Base-by-base conservation (phyloP, 2,888 invertebrate genomes). In the Xylocampa areola region DNA sequence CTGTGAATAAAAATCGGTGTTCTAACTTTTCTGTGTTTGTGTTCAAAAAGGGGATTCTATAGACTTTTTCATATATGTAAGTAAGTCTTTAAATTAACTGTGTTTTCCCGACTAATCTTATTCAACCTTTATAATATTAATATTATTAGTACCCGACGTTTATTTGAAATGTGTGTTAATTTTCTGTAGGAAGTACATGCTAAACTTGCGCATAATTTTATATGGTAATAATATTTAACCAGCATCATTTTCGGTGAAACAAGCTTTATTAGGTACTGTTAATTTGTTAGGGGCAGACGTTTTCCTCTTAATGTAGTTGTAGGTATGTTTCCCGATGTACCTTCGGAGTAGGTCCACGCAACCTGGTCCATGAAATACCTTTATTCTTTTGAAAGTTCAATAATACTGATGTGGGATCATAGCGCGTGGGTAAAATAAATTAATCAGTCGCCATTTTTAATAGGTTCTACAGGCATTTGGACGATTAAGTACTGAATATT, bases 11-110 rank as follows among this genome's bases (percentile, higher is more conserved):
- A 58, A 58, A 35, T 45, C 55, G n/a, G 73, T 74, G 75, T 47
- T 60, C 5, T 25, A 68, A 73, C 69, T 73, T 75, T 71, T 55
- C 43, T 63, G 73, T 73, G 76, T 68, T 55, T 53, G 55, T 53
- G 76, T 60, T 44, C 45, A 59, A 68, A 68, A 71, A 54, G 58
- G 73, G 62, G 50, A 60, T 68, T 51, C 45, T 44, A 54, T 60
- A 49, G 23, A 43, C 32, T 55, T 54, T 52, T 30, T 11, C 25
- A 33, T 55, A 32, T n/a, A 60, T 54, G 73, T 73, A 63, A 73
- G 73, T 73, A 58, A 19, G 5, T 39, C 10, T 25, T 25, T 25
- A 5, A 25, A 25, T 25, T 25, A 25, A 25, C 25, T 10, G 25
- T 7, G 14, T 43, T 37, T 50, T 55, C 32, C 16, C 30, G 16